phyloP scores from a whole-genome alignment of 2,888 invertebrate genomes.

The Abrostola triplasia region DNA sequence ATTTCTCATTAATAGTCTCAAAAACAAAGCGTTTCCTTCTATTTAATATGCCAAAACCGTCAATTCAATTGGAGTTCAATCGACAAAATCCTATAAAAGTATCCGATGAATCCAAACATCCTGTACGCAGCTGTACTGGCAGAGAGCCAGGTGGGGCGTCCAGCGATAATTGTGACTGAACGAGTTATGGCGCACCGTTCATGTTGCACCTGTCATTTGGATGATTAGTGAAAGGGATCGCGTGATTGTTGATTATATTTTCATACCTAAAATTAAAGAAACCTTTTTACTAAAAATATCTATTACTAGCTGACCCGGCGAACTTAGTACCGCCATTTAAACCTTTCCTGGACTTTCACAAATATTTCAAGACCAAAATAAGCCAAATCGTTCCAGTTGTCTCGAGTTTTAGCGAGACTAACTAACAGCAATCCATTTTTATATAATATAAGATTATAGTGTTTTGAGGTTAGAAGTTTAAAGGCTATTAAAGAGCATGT shows the following conservation, averaged over 20 bases:
- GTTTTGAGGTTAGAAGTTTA: too few relatives aligned
- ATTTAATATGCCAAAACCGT: slow-evolving; percentile 2
- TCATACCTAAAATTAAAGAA: not conserved
- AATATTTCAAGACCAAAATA: too few relatives aligned
- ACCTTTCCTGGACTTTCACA: too few relatives aligned
- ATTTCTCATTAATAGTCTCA: too few relatives aligned
- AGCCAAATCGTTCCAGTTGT: too few relatives aligned
- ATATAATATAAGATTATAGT: too few relatives aligned
- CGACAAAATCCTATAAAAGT: slow-evolving; percentile 31
- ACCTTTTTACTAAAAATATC: not conserved
- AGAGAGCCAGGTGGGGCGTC: slow-evolving; percentile 31
- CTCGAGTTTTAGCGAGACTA: too few relatives aligned
- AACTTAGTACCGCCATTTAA: too few relatives aligned
- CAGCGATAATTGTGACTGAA: slow-evolving; percentile 42
- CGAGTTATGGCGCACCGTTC: slow-evolving; percentile 39
- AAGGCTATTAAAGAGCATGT: too few relatives aligned
- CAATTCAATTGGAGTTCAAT: slow-evolving; percentile 10
- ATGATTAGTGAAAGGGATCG: slow-evolving; percentile 30
- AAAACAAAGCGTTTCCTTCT: too few relatives aligned
- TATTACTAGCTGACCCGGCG: too few relatives aligned
- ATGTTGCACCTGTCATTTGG: slow-evolving; percentile 52
- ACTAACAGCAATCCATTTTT: too few relatives aligned
- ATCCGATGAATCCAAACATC: slow-evolving; percentile 50
- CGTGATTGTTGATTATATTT: slow-evolving; percentile 8
- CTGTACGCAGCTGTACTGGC: slow-evolving; percentile 52